These are phyloP conservation scores for Drosophila leontia DNA, from an alignment of 1,140 invertebrate genomes.

Conservation along the genomic window DNA sequence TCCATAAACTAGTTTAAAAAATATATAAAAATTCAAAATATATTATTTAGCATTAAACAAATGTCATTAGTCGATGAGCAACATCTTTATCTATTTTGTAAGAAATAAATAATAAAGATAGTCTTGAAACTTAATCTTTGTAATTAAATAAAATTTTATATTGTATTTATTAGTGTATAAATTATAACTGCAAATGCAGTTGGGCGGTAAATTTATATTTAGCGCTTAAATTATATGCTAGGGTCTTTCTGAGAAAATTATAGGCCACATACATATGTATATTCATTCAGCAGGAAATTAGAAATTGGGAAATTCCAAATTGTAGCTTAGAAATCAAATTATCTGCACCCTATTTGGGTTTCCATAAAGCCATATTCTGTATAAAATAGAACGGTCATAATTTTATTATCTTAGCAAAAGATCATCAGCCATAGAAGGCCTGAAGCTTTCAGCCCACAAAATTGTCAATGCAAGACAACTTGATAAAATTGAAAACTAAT, in stretches of 20 bases:
- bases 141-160: too few species aligned
- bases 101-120: not conserved
- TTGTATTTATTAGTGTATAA: not conserved
- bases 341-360: not conserved
- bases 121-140: not conserved
- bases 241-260: not conserved
- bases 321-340: not conserved
- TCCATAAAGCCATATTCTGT: too few species aligned
- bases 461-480: conserved; percentile 61
- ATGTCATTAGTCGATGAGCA: not conserved
- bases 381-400: not conserved
- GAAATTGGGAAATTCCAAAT: not conserved
- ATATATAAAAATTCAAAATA: too few species aligned
- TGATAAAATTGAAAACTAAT: conserved; percentile 83
- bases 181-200: not conserved
- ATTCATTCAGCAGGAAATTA: not conserved
- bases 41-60: not conserved
- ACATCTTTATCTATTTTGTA: not conserved
- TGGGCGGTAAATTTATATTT: not conserved
- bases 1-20: not conserved
- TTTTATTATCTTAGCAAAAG: not conserved
- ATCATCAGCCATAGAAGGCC: conserved; percentile 4
- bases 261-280: not conserved
- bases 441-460: conserved; percentile 25
- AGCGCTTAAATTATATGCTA: conserved; percentile 33